These are phyloP conservation scores for Epinotia nisella DNA, from an alignment of 2,888 invertebrate species.

Conservation along the genomic window DNA sequence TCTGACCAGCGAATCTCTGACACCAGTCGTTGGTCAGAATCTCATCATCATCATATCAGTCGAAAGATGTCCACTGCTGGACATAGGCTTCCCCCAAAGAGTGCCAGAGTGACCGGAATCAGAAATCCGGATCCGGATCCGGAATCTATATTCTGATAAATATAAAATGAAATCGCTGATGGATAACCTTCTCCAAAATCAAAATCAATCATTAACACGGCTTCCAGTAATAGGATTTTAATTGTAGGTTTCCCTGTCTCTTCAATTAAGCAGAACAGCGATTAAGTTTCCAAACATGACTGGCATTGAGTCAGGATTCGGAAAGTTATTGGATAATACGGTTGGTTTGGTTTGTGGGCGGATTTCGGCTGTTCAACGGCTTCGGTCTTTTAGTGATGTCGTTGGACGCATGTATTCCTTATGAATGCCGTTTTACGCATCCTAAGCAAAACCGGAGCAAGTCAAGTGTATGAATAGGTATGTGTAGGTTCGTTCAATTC, in stretches of 20 bases:
- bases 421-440: neutral
- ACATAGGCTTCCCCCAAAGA: no score
- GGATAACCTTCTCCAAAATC: neutral
- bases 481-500: no score
- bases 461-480: neutral
- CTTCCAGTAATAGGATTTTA: conserved; percentile 38
- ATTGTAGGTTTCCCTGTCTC: conserved; percentile 40
- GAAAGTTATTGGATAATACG: conserved; percentile 50
- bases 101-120: no score
- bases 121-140: no score
- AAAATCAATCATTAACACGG: conserved; percentile 13
- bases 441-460: neutral
- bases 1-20: no score
- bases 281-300: conserved; percentile 45
- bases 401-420: conserved; percentile 4
- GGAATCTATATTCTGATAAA: no score
- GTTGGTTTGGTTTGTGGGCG: conserved; percentile 54
- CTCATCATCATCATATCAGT: no score
- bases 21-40: no score
- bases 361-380: conserved; percentile 57
- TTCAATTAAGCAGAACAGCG: conserved; percentile 41
- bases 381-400: conserved; percentile 46
- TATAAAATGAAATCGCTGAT: neutral
- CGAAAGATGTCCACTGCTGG: no score
- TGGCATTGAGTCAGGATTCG: conserved; percentile 37